A percentile compares a stretch with the other conserved stretches of the same genome.
phyloP scores from a whole-genome alignment of 2,113 vertebrate genomes.

The Terrapene triunguis region DNA sequence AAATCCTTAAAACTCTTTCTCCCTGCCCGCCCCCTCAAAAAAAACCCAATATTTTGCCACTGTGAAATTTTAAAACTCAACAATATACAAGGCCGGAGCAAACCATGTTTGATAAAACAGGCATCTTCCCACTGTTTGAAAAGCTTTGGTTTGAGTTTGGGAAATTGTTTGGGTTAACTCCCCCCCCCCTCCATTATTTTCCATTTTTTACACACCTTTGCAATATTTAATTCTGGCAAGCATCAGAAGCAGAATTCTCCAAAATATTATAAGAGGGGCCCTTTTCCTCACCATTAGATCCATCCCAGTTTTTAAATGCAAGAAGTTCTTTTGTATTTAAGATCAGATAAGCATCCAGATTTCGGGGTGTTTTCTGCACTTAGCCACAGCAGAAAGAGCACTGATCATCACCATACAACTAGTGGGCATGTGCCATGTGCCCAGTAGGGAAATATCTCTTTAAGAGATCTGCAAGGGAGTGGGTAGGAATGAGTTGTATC shows the following conservation, averaged over 20 bases:
- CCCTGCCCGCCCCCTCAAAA: fast-evolving
- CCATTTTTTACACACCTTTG: background rate
- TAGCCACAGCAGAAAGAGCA: background rate
- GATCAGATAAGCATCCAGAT: slow-evolving; percentile 19
- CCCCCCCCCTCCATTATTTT: background rate
- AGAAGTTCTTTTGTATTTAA: background rate
- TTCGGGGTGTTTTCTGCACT: background rate
- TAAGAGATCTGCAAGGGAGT: no score
- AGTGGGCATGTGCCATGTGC: background rate
- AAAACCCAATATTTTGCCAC: background rate
- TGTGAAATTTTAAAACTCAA: background rate
- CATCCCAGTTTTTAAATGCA: slow-evolving; percentile 5
- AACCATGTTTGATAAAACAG: background rate
- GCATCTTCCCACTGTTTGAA: background rate
- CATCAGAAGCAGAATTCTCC: background rate
- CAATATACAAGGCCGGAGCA: background rate
- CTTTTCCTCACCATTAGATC: background rate
- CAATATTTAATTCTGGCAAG: background rate
- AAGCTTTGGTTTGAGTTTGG: background rate
- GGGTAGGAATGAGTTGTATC: no score
- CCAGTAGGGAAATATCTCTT: no score
- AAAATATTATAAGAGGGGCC: background rate
- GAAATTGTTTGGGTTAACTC: background rate
- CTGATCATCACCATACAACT: background rate
- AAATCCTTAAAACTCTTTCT: background rate